Percentiles rank a stretch among this genome's conserved stretches.
Evolutionary conservation across 2,888 invertebrate genomes (phyloP).

Genomic region (Lycocerus yunnanus): DNA sequence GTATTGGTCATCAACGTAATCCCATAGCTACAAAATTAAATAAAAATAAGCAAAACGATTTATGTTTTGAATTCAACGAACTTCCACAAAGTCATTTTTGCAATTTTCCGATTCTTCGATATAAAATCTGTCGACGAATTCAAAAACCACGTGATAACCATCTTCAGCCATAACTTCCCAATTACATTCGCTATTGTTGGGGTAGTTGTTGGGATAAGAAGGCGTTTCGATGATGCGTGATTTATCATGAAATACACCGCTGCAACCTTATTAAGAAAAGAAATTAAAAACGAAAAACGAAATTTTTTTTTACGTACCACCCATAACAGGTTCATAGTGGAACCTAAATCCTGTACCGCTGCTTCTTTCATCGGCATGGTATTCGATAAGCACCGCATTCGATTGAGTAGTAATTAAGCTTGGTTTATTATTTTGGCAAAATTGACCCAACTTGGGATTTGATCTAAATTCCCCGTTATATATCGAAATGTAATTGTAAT

Average conservation of each 20-base stretch:
- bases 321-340: constrained; percentile 40
- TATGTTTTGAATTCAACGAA: constrained; percentile 47
- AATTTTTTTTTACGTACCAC: constrained; percentile 32
- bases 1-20: constrained; percentile 62
- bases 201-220: constrained; percentile 68
- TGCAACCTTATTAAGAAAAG: constrained; percentile 64
- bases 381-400: constrained; percentile 68
- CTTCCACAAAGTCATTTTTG: constrained; percentile 74
- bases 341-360: constrained; percentile 47
- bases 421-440: constrained; percentile 63
- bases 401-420: constrained; percentile 56
- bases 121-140: constrained; percentile 73
- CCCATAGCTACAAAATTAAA: constrained; percentile 58
- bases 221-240: constrained; percentile 60
- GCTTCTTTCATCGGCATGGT: constrained; percentile 62
- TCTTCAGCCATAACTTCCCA: constrained; percentile 72
- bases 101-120: constrained; percentile 74
- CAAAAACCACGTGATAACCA: constrained; percentile 71
- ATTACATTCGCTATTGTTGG: constrained; percentile 74
- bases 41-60: not conserved
- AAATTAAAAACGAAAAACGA: not conserved
- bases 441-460: constrained; percentile 62
- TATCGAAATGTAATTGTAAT: constrained; percentile 60
- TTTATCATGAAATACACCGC: constrained; percentile 63
- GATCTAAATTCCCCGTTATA: constrained; percentile 58